Conservation (phyloP, 1,140 invertebrate species). For the Colletes gigas region DNA sequence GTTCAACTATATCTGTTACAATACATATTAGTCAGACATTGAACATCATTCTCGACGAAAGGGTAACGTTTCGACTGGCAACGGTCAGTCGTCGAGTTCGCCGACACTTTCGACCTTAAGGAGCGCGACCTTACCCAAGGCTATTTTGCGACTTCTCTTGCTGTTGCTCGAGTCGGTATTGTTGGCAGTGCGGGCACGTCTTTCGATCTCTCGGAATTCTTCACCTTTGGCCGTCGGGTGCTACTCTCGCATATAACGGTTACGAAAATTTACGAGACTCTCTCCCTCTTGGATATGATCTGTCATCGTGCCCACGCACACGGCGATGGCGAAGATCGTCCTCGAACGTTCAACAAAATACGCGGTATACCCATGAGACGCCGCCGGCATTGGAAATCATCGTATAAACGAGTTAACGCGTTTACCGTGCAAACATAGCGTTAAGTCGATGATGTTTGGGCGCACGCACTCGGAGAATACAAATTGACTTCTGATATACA, state of each 20-base stretch:
- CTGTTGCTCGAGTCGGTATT: constrained; percentile 26
- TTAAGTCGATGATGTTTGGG: constrained; percentile 19
- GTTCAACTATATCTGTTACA: too few relatives aligned
- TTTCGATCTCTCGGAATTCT: constrained; percentile 50
- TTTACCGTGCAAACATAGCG: neutral
- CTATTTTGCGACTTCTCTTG: constrained; percentile 55
- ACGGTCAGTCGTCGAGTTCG: constrained; percentile 44
- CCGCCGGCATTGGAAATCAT: constrained; percentile 9
- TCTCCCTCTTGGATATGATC: neutral
- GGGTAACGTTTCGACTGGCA: neutral
- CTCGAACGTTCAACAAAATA: constrained; percentile 12
- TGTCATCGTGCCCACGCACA: neutral
- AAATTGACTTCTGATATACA: constrained; percentile 11
- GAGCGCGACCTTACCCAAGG: constrained; percentile 62
- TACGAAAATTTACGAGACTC: constrained; percentile 8
- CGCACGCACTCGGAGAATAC: neutral
- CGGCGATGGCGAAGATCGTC: neutral
- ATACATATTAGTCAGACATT: too few relatives aligned
- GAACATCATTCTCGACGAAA: neutral
- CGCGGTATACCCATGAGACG: neutral
- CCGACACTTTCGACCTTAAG: constrained; percentile 49
- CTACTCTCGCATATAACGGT: constrained; percentile 34
- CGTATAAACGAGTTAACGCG: constrained; percentile 24
- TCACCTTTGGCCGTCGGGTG: constrained; percentile 43
- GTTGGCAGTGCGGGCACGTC: constrained; percentile 53